Conservation (phyloP, 2,113 vertebrate genomes). For the Pholis gunnellus region DNA sequence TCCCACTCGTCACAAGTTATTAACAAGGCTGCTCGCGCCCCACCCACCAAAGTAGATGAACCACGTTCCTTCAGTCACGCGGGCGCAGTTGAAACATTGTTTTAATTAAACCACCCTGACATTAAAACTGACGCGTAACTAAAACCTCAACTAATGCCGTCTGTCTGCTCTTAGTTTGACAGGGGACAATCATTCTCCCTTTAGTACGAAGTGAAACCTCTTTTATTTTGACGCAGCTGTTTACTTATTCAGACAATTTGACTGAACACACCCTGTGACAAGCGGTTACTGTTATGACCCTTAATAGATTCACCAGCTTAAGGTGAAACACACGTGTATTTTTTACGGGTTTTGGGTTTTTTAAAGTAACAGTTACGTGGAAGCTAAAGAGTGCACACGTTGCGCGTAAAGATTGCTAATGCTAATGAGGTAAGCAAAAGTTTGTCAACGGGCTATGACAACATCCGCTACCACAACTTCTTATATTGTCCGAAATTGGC, state of each 20-base stretch:
- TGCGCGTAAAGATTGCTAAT: neutral
- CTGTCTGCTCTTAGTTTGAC: neutral
- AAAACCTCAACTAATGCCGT: neutral
- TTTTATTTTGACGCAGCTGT: neutral
- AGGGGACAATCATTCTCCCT: neutral
- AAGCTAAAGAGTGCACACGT: neutral
- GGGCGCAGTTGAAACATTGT: neutral
- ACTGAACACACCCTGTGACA: neutral
- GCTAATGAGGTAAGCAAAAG: slow-evolving; percentile 8
- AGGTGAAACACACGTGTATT: neutral
- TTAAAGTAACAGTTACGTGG: neutral
- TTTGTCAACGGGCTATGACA: neutral
- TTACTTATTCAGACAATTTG: neutral
- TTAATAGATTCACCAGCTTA: neutral
- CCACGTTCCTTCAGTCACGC: slow-evolving; percentile 30
- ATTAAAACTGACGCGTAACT: neutral
- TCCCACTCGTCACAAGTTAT: neutral
- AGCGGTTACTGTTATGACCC: neutral
- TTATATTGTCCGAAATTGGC: neutral
- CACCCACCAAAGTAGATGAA: slow-evolving; percentile 1
- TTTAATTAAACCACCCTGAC: neutral
- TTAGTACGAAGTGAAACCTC: too few species aligned
- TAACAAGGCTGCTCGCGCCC: neutral
- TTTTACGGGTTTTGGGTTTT: neutral
- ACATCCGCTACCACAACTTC: neutral